Base-by-base conservation (phyloP, 2,888 invertebrate genomes). In the Carabus problematicus region DNA sequence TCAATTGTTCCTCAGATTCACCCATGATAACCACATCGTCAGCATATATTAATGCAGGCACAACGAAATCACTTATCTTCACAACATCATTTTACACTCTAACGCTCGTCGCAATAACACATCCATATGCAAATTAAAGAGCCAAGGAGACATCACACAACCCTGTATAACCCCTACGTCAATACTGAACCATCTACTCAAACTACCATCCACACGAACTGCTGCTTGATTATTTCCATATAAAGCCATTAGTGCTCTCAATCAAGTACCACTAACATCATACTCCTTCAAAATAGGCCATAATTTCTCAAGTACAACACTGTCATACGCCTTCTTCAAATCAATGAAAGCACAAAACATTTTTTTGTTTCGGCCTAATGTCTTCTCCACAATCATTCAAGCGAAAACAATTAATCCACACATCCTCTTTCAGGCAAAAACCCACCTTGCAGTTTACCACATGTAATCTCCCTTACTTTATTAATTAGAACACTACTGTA, bases 371-470 rank as follows among this genome's bases (percentile, higher is more conserved):
- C 14, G 11, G 18, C 8, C 54, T 3, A 54, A 16, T 18, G 8
- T 7, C 8, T 54, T 54, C 14, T 49, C 52, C 9, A 8, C 18
- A 16, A 54, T 54, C 54, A 8, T 54, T 7, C 4, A 14, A 54
- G 3, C 11, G 18, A 9, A 54, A 54, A 54, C 3, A 54, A 8
- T 8, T 54, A 8, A 54, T 54, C 54, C 12, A 54, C 54, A 54
- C 54, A 54, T 54, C 54, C 54, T 54, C 54, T 54, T 16, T 54
- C 54, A 16, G 54, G 54, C 8, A 54, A 54, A 18, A 54, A 54
- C 11, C 54, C 54, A 6, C 54, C 54, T 18, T 54, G 54, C 11
- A 54, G 1, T 12, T 54, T 8, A 12, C 12, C 8, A 12, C 12
- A 11, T 18, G 54, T 18, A 9, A 54, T 3, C 1, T 9, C 12